Conservation (phyloP, 2,113 vertebrate genomes). For the Pedionomus torquatus region DNA sequence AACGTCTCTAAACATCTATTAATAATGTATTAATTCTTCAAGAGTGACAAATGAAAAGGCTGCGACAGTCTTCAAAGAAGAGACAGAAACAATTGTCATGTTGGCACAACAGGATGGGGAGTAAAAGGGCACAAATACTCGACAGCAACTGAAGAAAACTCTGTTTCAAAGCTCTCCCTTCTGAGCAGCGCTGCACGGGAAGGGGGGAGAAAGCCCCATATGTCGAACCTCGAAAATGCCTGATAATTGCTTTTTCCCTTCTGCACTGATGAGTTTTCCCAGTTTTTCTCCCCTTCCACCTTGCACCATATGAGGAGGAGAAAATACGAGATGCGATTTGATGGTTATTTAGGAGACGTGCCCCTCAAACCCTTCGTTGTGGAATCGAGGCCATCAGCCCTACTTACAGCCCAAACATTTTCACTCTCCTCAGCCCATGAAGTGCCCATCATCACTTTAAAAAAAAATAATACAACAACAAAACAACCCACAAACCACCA, state of each 20-base stretch:
- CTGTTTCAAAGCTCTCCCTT: neutral
- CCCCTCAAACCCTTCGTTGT: neutral
- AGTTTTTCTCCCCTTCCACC: neutral
- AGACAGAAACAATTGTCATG: neutral
- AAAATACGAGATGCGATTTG: rapidly evolving
- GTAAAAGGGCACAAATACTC: neutral
- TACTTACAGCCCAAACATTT: neutral
- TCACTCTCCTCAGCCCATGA: neutral
- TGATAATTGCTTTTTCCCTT: neutral
- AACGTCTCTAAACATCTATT: neutral
- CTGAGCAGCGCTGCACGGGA: rapidly evolving
- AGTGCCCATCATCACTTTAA: neutral
- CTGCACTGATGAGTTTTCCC: neutral
- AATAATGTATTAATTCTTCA: neutral
- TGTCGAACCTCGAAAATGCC: neutral
- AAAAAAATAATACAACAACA: neutral
- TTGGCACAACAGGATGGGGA: neutral
- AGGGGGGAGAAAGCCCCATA: neutral
- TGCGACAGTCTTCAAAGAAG: neutral
- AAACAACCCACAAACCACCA: neutral
- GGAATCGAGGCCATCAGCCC: neutral
- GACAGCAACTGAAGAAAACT: neutral
- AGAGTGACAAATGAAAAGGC: neutral
- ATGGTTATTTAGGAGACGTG: neutral
- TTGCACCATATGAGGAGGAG: rapidly evolving